Evolutionary conservation across 2,888 invertebrate genomes (phyloP).

Genomic region (Hypselothyrea guttata): DNA sequence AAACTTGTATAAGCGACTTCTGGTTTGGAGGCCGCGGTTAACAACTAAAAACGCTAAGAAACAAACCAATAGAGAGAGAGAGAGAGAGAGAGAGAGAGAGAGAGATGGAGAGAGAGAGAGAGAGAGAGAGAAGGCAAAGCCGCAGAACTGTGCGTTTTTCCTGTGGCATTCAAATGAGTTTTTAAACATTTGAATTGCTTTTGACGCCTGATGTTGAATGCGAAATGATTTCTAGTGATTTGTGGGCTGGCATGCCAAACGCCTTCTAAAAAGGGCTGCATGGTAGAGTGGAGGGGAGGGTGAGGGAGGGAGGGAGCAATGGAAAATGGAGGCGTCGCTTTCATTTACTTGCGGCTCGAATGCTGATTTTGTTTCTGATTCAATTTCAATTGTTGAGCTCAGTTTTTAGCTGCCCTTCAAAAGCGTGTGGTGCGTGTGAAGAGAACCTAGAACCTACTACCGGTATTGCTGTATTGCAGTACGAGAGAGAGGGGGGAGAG

Average conservation of each 20-base stretch:
- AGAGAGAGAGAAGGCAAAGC: conserved; percentile 18
- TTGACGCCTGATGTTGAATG: conserved; percentile 69
- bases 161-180: conserved; percentile 65
- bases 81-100: neutral
- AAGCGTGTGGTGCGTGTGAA: neutral
- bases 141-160: conserved; percentile 47
- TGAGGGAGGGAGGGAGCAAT: conserved; percentile 6
- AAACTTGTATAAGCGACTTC: conserved; percentile 37
- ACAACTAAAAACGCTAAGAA: conserved; percentile 1
- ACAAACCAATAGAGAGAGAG: neutral
- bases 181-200: conserved; percentile 69
- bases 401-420: conserved; percentile 35
- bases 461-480: no score
- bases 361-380: conserved; percentile 68
- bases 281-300: neutral
- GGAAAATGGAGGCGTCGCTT: conserved; percentile 25
- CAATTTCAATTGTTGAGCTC: conserved; percentile 66
- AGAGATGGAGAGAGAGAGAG: neutral
- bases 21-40: conserved; percentile 10
- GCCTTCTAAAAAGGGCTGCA: neutral
- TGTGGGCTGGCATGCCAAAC: conserved; percentile 30
- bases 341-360: conserved; percentile 65
- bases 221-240: conserved; percentile 64
- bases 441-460: no score
- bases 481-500: no score